Percentiles rank a stretch among this genome's conserved stretches.
These are phyloP conservation scores for Drosophila navojoa DNA, from an alignment of 1,140 invertebrate genomes.

Conservation along the genomic window DNA sequence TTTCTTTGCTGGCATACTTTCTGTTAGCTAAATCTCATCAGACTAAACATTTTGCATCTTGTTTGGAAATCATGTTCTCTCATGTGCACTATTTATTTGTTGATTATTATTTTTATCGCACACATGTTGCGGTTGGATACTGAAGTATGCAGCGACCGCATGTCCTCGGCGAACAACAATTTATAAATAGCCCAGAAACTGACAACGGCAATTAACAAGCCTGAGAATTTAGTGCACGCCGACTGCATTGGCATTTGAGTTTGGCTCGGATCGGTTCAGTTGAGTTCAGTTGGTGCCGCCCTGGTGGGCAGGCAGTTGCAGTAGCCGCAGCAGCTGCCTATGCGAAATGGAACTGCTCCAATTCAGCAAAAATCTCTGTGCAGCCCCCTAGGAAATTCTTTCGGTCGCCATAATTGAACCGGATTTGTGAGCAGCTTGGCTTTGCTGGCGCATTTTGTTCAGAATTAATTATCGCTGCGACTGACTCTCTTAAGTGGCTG, in stretches of 20 bases:
- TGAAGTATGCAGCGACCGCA: slow-evolving; percentile 21
- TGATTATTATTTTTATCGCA: slow-evolving; percentile 23
- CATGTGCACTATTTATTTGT: slow-evolving; percentile 7
- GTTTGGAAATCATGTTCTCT: background rate
- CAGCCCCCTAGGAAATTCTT: slow-evolving; percentile 59
- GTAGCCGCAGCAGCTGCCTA: slow-evolving; percentile 40
- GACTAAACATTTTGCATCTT: background rate
- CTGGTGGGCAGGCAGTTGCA: slow-evolving; percentile 37
- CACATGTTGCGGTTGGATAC: slow-evolving; percentile 6
- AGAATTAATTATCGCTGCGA: slow-evolving; percentile 77
- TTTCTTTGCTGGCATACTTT: no score
- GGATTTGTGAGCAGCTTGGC: slow-evolving; percentile 46
- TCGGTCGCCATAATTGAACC: slow-evolving; percentile 68
- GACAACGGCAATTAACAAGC: slow-evolving; percentile 79
- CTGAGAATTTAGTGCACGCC: slow-evolving; percentile 66
- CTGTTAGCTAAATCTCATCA: no score
- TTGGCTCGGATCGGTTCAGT: slow-evolving; percentile 29
- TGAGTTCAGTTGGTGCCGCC: slow-evolving; percentile 1
- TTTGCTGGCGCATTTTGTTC: slow-evolving; percentile 56
- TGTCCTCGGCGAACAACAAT: slow-evolving; percentile 35
- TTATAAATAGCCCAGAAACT: slow-evolving; percentile 76
- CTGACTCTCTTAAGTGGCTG: slow-evolving; percentile 59
- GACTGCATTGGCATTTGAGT: slow-evolving; percentile 61
- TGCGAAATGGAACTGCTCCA: slow-evolving; percentile 75
- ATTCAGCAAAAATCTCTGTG: slow-evolving; percentile 72